Percentiles rank a stretch among this genome's conserved stretches.
Evolutionary conservation across 2,888 invertebrate species (phyloP).

Genomic region (Polymixis flavicincta): DNA sequence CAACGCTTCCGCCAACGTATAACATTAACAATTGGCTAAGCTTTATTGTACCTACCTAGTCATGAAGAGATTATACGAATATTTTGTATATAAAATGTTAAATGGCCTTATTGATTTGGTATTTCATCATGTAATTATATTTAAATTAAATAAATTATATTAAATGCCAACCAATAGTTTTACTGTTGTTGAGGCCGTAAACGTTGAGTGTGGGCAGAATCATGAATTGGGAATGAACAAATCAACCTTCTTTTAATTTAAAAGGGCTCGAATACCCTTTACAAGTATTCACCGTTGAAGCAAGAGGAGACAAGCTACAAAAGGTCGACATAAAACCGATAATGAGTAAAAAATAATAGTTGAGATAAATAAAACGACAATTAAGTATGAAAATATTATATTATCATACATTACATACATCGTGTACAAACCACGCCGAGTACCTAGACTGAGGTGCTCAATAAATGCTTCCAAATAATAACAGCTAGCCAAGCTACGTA

Average conservation of each 20-base stretch:
- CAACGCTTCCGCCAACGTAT: slow-evolving; percentile 71
- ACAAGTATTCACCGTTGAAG: background rate
- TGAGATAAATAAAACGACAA: slow-evolving; percentile 50
- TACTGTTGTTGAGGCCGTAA: slow-evolving; percentile 3
- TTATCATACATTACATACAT: slow-evolving; percentile 82
- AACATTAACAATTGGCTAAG: slow-evolving; percentile 79
- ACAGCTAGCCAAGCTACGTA: slow-evolving; percentile 79
- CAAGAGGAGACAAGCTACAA: background rate
- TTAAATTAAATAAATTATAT: slow-evolving; percentile 83
- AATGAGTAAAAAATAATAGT: background rate
- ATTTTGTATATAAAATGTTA: slow-evolving; percentile 89
- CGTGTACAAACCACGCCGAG: slow-evolving; percentile 82
- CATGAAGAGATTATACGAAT: slow-evolving; percentile 85
- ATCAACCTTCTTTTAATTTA: background rate
- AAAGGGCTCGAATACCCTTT: background rate
- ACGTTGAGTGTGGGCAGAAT: background rate
- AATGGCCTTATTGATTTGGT: slow-evolving; percentile 77
- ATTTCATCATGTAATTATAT: slow-evolving; percentile 83
- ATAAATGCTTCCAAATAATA: slow-evolving; percentile 80
- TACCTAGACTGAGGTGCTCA: slow-evolving; percentile 77
- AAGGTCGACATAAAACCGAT: background rate
- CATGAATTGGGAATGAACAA: background rate
- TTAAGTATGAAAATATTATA: slow-evolving; percentile 84
- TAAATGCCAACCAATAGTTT: slow-evolving; percentile 67
- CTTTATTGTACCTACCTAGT: slow-evolving; percentile 85